phyloP scores from a whole-genome alignment of 2,113 vertebrate species.

The Labeo rohita region DNA sequence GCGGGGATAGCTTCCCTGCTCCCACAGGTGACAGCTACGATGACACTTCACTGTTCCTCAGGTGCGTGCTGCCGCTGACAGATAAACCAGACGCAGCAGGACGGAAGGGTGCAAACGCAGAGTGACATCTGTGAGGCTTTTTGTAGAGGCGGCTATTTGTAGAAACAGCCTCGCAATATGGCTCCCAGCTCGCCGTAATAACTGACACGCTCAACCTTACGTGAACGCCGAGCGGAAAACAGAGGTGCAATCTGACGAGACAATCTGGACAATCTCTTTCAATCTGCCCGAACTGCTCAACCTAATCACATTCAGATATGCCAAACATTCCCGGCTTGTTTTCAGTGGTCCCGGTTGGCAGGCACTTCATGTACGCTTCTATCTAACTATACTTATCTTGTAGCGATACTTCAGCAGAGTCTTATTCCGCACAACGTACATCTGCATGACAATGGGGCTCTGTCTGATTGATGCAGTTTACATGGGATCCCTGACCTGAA shows the following conservation, averaged over 20 bases:
- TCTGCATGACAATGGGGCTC: slow-evolving; percentile 57
- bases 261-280: slow-evolving; percentile 41
- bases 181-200: slow-evolving; percentile 21
- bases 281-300: not conserved
- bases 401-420: slow-evolving; percentile 54
- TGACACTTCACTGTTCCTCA: slow-evolving; percentile 61
- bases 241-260: slow-evolving; percentile 33
- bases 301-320: slow-evolving; percentile 19
- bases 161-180: slow-evolving; percentile 39
- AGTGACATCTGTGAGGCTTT: slow-evolving; percentile 56
- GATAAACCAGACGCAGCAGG: slow-evolving; percentile 51
- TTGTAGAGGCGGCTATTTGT: slow-evolving; percentile 31
- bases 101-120: slow-evolving; percentile 49
- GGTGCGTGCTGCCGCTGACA: slow-evolving; percentile 59
- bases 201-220: slow-evolving; percentile 31
- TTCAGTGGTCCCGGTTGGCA: not conserved
- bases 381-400: slow-evolving; percentile 48
- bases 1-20: slow-evolving; percentile 44
- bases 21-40: slow-evolving; percentile 63
- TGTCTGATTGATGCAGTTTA: slow-evolving; percentile 64
- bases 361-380: slow-evolving; percentile 38
- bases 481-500: slow-evolving; percentile 40
- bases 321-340: slow-evolving; percentile 5
- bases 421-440: slow-evolving; percentile 28
- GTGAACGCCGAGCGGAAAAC: not conserved